These are phyloP conservation scores for Neomonachus schauinslandi DNA, from an alignment of 2,113 vertebrate species.

Conservation along the genomic window DNA sequence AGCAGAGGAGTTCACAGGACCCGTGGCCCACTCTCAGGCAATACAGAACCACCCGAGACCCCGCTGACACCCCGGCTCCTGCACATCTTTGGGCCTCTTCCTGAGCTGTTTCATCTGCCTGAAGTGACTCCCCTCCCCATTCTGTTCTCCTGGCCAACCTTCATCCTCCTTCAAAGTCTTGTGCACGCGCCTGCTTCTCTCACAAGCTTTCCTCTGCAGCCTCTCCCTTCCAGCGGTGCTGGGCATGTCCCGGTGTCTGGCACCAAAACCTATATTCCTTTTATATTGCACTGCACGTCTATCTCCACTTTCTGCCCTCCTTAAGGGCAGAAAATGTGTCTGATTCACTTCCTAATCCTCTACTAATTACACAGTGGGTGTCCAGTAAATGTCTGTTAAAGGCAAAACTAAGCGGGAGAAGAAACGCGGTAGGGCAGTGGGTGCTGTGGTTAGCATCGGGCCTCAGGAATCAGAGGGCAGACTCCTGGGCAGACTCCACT, in stretches of 20 bases:
- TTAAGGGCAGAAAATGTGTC: not conserved
- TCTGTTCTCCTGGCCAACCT: not conserved
- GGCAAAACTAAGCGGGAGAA: not conserved
- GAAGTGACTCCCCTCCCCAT: not conserved
- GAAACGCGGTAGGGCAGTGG: not conserved
- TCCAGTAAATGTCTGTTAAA: not conserved
- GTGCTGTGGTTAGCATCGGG: not conserved
- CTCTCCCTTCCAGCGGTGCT: not conserved
- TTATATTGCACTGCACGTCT: not conserved
- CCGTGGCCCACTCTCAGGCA: not conserved
- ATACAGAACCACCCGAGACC: not conserved
- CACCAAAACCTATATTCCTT: not conserved
- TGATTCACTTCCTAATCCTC: not conserved
- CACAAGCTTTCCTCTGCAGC: not conserved
- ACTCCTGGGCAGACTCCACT: not conserved
- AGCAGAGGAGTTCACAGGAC: not conserved
- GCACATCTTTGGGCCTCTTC: not conserved
- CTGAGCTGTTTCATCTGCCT: not conserved
- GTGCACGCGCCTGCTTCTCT: not conserved
- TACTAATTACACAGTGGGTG: not conserved
- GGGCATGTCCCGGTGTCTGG: not conserved
- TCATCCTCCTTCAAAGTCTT: not conserved
- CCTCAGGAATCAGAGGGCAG: not conserved
- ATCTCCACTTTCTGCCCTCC: not conserved
- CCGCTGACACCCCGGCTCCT: not conserved